A percentile compares a stretch with the other conserved stretches of the same genome.
These are phyloP conservation scores for Zaprionus ghesquierei DNA, from an alignment of 1,140 invertebrate species.

Conservation along the genomic window DNA sequence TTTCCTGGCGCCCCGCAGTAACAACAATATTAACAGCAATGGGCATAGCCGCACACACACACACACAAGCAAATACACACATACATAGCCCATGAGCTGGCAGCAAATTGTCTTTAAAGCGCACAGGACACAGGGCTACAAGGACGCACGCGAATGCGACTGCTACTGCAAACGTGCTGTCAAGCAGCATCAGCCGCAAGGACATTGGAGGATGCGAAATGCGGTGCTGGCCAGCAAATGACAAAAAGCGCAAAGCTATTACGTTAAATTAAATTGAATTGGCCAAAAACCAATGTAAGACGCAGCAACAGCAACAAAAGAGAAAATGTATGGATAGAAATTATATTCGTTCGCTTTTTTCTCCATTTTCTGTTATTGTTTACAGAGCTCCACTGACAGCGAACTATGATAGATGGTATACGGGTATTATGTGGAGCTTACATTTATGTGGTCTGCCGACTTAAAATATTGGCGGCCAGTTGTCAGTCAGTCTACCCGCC, in stretches of 20 bases:
- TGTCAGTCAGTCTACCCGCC: background rate
- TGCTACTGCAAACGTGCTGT: background rate
- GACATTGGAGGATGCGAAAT: constrained; percentile 62
- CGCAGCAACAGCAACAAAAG: constrained; percentile 11
- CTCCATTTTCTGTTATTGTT: background rate
- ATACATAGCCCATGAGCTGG: constrained; percentile 30
- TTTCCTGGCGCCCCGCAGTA: constrained; percentile 55
- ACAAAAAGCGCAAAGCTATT: constrained; percentile 81
- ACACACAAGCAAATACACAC: constrained; percentile 36
- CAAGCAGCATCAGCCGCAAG: background rate
- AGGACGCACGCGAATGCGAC: background rate
- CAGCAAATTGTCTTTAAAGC: constrained; percentile 53
- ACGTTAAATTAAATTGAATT: constrained; percentile 82
- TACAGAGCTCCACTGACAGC: background rate
- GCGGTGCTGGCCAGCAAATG: constrained; percentile 61
- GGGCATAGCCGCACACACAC: constrained; percentile 11
- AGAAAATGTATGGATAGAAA: constrained; percentile 34
- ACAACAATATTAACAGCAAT: constrained; percentile 60
- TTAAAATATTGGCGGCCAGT: constrained; percentile 32
- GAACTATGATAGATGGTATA: background rate
- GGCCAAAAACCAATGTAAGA: constrained; percentile 67
- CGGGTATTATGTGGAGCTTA: constrained; percentile 9
- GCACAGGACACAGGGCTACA: constrained; percentile 6
- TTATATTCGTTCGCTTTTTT: background rate
- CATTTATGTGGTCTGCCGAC: constrained; percentile 16